Evolutionary conservation across 2,113 vertebrate genomes (phyloP).

Genomic region (Passer montanus): DNA sequence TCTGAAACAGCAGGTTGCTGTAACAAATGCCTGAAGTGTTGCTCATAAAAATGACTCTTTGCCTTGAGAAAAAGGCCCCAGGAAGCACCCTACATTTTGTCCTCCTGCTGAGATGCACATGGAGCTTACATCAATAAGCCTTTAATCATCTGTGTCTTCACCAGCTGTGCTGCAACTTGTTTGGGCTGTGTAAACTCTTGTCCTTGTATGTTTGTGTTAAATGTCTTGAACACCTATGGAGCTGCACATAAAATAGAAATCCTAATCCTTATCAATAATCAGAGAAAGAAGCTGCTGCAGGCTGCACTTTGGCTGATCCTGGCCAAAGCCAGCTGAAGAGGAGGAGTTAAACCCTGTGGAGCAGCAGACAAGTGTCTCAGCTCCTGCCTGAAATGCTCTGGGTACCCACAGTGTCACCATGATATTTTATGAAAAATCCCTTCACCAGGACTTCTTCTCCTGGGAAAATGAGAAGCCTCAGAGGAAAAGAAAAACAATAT

Average conservation of each 20-base stretch:
- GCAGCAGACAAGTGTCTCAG: neutral
- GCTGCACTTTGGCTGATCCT: constrained; percentile 43
- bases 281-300: constrained; percentile 35
- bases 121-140: neutral
- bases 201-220: neutral
- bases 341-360: neutral
- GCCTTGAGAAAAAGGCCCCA: neutral
- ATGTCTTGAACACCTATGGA: neutral
- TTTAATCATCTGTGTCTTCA: neutral
- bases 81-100: neutral
- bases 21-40: neutral
- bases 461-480: no score
- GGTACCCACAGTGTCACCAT: neutral
- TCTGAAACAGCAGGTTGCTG: neutral
- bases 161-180: neutral
- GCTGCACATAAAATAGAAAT: constrained; percentile 1
- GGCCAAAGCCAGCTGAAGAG: neutral
- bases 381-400: neutral
- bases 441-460: no score
- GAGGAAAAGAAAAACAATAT: no score
- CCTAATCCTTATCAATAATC: constrained; percentile 30
- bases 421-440: no score
- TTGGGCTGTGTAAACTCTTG: neutral
- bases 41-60: neutral
- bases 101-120: neutral